These are phyloP conservation scores for Calycopis cecrops DNA, from an alignment of 1,140 invertebrate species.

Conservation along the genomic window DNA sequence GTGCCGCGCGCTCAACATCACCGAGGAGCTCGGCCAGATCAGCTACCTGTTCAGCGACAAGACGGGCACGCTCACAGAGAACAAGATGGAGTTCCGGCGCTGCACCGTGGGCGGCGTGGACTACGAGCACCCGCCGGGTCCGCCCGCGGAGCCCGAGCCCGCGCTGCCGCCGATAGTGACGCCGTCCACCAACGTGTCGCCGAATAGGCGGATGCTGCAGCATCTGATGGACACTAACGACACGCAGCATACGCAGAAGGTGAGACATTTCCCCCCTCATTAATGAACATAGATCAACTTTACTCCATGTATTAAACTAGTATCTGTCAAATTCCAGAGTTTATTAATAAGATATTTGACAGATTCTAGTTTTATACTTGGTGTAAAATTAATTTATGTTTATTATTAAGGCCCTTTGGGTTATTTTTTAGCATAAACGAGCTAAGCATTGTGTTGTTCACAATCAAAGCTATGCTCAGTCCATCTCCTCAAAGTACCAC, in stretches of 20 bases:
- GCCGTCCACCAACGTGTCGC: constrained; percentile 73
- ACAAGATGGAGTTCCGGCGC: constrained; percentile 96
- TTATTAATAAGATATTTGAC: too few relatives aligned
- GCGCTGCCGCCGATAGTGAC: constrained; percentile 74
- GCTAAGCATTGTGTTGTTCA: too few relatives aligned
- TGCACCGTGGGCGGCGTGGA: constrained; percentile 93
- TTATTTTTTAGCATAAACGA: too few relatives aligned
- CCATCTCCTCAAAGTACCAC: too few relatives aligned
- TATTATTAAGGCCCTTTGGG: too few relatives aligned
- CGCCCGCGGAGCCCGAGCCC: constrained; percentile 69
- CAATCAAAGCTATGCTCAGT: too few relatives aligned
- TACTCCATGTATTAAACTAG: too few relatives aligned
- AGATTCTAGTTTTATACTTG: too few relatives aligned
- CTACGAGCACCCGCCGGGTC: constrained; percentile 87
- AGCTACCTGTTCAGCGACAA: constrained; percentile 98
- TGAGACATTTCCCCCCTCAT: too few relatives aligned
- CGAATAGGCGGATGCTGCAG: constrained; percentile 81
- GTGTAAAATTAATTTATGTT: too few relatives aligned
- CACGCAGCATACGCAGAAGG: constrained; percentile 60
- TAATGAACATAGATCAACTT: too few relatives aligned
- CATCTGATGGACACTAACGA: constrained; percentile 72
- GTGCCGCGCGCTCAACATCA: constrained; percentile 96
- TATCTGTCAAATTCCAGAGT: too few relatives aligned
- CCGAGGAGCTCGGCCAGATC: constrained; percentile 97
- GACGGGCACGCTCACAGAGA: constrained; percentile 97